Base-by-base conservation (phyloP, 1,140 invertebrate genomes). In the Drosophila navojoa region DNA sequence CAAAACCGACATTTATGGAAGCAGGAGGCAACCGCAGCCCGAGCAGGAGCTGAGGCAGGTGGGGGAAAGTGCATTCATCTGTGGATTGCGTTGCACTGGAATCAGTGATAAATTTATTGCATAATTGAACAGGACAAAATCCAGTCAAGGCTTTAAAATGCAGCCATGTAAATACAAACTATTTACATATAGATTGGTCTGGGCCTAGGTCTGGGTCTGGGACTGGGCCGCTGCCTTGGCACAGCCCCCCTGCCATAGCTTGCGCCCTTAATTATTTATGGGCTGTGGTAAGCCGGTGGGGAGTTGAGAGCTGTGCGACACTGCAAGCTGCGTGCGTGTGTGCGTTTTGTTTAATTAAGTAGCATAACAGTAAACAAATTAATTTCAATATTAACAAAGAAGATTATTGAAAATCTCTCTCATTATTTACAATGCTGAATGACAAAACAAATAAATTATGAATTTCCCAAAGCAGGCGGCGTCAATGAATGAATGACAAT, bases 331-430 rank as follows among this genome's bases (percentile, higher is more conserved):
- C 57, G 50, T 49, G 49, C 4, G 61, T 49, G 70, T 55, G 53
- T 59, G 55, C 77, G 73, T 75, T 89, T 78, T 89, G 84, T 89
- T 89, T 89, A 89, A 89, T 89, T 89, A 89, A 89, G 84, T 89
- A 84, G 85, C 84, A 89, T 72, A 90, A 90, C 85, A 84, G 84
- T 84, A 89, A 89, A 89, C 84, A 89, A 89, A 89, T 89, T 89
- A 89, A 89, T 89, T 89, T 89, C 85, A 89, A 89, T 89, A 89
- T 89, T 89, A 89, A 89, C 84, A 89, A 89, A 89, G 84, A 89
- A 89, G 84, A 90, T 89, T 89, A 89, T 89, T 89, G 84, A 89
- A 89, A 89, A 89, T 87, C 84, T 89, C 80, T 85, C 74, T 81
- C 85, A 89, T 89, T 80, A 89, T 89, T 89, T 84, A 89, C 84